Conservation (phyloP, 2,888 invertebrate species). For the Rhingia campestris region DNA sequence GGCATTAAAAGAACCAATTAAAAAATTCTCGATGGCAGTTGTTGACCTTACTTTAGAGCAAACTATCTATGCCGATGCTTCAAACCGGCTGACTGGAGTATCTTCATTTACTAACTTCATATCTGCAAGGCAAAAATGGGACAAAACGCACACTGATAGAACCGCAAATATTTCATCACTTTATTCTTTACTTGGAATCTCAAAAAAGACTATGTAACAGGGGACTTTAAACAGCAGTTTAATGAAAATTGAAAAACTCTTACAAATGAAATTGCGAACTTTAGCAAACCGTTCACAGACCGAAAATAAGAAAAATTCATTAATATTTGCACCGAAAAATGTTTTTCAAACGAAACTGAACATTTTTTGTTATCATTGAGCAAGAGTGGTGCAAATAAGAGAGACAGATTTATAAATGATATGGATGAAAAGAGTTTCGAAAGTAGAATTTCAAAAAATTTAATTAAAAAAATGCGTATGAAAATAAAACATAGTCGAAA, state of each 20-base stretch:
- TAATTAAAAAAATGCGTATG: conserved; percentile 3
- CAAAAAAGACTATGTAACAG: background rate
- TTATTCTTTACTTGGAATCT: background rate
- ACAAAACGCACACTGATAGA: conserved; percentile 14
- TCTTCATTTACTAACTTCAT: conserved; percentile 11
- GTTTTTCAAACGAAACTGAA: conserved; percentile 13
- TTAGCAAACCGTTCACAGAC: conserved; percentile 5
- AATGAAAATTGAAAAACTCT: conserved; percentile 10
- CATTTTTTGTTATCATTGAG: background rate
- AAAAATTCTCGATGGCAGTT: conserved; percentile 19
- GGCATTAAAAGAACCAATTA: conserved; percentile 26
- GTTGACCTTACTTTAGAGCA: conserved; percentile 2
- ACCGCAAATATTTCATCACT: conserved; percentile 18
- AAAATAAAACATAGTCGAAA: background rate
- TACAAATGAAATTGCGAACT: background rate
- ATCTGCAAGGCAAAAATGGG: conserved; percentile 10
- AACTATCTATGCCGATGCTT: conserved; percentile 18
- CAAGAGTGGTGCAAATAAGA: background rate
- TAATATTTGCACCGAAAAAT: conserved; percentile 4
- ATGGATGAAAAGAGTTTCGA: conserved; percentile 16
- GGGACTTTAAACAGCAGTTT: conserved; percentile 12
- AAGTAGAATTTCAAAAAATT: conserved; percentile 5
- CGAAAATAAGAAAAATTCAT: background rate
- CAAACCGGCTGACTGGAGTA: conserved; percentile 14
- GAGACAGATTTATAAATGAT: conserved; percentile 8